Conservation (phyloP, 2,113 vertebrate genomes). For the Eclectus roratus region DNA sequence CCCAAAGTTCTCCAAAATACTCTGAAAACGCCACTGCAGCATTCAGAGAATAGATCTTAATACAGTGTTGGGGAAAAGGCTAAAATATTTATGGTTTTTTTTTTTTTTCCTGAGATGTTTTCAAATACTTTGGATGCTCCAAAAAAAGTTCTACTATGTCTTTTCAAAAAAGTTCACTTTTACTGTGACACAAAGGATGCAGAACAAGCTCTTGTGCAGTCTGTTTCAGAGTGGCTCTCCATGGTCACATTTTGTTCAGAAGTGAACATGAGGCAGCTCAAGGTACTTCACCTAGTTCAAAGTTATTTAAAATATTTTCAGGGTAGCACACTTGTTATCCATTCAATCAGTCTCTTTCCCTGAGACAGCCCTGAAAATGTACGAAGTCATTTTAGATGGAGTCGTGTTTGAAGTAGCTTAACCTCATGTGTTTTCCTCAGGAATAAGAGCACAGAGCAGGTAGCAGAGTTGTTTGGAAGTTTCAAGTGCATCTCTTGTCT, state of each 20-base stretch:
- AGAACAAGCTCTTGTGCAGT: not conserved
- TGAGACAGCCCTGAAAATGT: not conserved
- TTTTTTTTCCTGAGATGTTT: not conserved
- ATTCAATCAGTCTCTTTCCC: not conserved
- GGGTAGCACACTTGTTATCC: not conserved
- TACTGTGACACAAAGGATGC: not conserved
- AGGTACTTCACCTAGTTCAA: not conserved
- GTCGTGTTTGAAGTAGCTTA: accelerated
- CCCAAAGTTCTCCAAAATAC: not conserved
- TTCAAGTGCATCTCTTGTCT: not conserved
- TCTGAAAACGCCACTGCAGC: not conserved
- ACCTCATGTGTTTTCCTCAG: accelerated
- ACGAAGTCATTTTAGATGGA: not conserved
- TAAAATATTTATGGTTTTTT: not conserved
- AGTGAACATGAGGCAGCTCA: not conserved
- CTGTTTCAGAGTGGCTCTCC: not conserved
- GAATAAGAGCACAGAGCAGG: not conserved
- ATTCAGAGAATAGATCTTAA: not conserved
- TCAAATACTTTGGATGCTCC: not conserved
- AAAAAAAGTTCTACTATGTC: not conserved
- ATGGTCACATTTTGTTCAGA: not conserved
- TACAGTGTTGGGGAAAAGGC: not conserved
- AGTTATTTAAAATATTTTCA: not conserved
- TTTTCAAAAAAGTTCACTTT: not conserved
- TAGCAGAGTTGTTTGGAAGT: not conserved